Conservation (phyloP, 2,888 invertebrate genomes). For the Germaria angustata region DNA sequence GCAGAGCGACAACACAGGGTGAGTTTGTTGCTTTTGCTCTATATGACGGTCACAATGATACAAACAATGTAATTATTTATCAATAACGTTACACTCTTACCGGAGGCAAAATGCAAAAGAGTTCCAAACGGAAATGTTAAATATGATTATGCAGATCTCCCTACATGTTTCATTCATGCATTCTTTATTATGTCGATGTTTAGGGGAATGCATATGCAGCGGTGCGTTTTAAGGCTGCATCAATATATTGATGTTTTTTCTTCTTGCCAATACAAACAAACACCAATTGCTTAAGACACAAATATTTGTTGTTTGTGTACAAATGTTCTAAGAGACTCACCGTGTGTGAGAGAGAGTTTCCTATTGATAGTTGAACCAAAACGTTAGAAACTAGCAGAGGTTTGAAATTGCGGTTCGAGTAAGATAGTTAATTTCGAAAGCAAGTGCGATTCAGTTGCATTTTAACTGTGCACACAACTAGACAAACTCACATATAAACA, state of each 20-base stretch:
- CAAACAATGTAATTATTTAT: slow-evolving; percentile 40
- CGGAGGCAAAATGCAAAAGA: slow-evolving; percentile 42
- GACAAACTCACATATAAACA: slow-evolving; percentile 56
- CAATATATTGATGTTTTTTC: slow-evolving; percentile 38
- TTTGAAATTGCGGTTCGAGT: slow-evolving; percentile 60
- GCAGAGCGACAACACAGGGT: slow-evolving; percentile 30
- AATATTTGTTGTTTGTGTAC: slow-evolving; percentile 22
- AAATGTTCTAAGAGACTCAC: neutral
- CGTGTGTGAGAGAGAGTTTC: slow-evolving; percentile 27
- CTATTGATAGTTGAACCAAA: slow-evolving; percentile 57
- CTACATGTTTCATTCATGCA: neutral
- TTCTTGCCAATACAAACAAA: slow-evolving; percentile 20
- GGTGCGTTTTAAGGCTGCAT: slow-evolving; percentile 13
- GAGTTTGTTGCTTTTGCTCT: slow-evolving; percentile 4
- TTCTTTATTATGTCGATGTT: neutral
- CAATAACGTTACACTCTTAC: neutral
- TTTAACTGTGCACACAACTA: slow-evolving; percentile 72
- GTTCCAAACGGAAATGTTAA: slow-evolving; percentile 47
- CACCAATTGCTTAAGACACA: slow-evolving; percentile 10
- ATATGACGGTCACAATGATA: neutral
- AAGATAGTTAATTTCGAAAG: slow-evolving; percentile 50
- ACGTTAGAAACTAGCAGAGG: slow-evolving; percentile 47
- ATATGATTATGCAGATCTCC: slow-evolving; percentile 48
- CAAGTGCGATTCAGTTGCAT: slow-evolving; percentile 73
- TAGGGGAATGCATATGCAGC: slow-evolving; percentile 54